A percentile compares a stretch with the other conserved stretches of the same genome.
These are phyloP conservation scores for Coregonus suidteri DNA, from an alignment of 2,797 vertebrate species.

Conservation along the genomic window DNA sequence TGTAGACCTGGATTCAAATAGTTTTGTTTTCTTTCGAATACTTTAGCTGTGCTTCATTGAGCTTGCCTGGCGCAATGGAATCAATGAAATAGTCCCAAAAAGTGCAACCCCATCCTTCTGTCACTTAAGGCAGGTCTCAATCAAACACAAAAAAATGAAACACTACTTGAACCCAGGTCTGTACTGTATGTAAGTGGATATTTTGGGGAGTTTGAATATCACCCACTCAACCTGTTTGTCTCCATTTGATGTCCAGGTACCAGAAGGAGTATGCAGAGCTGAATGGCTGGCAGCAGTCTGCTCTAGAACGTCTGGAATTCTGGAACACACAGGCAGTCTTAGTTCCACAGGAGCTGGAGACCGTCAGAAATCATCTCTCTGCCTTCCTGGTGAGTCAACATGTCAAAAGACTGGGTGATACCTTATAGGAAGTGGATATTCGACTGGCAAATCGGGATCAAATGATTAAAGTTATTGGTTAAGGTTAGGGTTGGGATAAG, in stretches of 20 bases:
- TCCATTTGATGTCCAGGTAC: constrained; percentile 75
- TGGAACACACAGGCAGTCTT: constrained; percentile 94
- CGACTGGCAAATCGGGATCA: too few species aligned
- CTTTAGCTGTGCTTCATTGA: background rate
- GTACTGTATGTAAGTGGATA: background rate
- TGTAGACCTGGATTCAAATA: background rate
- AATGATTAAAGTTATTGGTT: background rate
- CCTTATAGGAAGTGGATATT: background rate
- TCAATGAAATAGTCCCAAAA: background rate
- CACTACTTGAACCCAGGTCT: background rate
- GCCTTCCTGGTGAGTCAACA: constrained; percentile 86
- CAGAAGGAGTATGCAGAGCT: constrained; percentile 88
- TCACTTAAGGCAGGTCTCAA: background rate
- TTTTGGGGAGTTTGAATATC: background rate
- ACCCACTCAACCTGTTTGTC: too few species aligned
- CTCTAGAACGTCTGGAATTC: constrained; percentile 88
- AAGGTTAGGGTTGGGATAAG: background rate
- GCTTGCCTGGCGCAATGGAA: background rate
- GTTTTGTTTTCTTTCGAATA: background rate
- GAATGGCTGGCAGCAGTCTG: constrained; percentile 86
- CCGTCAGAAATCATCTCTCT: constrained; percentile 88
- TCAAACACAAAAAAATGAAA: accelerated
- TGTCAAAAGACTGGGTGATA: background rate
- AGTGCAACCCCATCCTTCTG: background rate
- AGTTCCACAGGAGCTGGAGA: constrained; percentile 93